Conservation (phyloP, 2,113 vertebrate genomes). For the Orthochromis indermauri region DNA sequence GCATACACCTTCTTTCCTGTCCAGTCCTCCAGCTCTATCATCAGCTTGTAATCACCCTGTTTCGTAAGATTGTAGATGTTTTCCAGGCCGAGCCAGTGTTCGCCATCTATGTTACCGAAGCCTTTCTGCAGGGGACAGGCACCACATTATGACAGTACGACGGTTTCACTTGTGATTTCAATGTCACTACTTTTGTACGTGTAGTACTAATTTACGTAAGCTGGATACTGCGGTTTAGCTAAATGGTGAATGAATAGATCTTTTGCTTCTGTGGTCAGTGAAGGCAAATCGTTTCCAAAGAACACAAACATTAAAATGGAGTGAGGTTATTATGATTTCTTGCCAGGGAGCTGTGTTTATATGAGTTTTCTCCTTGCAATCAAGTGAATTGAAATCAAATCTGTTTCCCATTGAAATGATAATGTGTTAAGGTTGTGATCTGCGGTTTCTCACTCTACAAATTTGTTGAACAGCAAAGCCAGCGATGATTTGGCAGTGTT, state of each 20-base stretch:
- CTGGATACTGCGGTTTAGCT: neutral
- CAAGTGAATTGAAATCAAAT: neutral
- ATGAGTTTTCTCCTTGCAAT: neutral
- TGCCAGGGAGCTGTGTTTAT: neutral
- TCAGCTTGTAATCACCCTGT: slow-evolving; percentile 89
- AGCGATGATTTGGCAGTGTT: neutral
- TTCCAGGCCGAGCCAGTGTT: slow-evolving; percentile 95
- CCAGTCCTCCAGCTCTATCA: slow-evolving; percentile 98
- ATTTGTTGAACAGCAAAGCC: neutral
- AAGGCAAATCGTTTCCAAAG: neutral
- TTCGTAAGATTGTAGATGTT: slow-evolving; percentile 90
- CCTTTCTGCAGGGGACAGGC: slow-evolving; percentile 79
- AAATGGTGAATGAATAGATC: neutral
- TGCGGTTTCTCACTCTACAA: neutral
- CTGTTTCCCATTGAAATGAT: neutral
- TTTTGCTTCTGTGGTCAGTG: neutral
- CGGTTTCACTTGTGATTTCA: neutral
- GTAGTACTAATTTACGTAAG: neutral
- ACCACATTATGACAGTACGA: neutral
- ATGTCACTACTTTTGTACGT: neutral
- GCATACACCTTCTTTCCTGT: slow-evolving; percentile 95
- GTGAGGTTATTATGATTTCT: neutral
- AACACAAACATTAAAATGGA: neutral
- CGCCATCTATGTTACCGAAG: slow-evolving; percentile 93
- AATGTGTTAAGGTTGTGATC: slow-evolving; percentile 1